Evolutionary conservation across 2,113 vertebrate species (phyloP), one percentile per base, ranked within the genome.

Genomic region (Cololabis saira): DNA sequence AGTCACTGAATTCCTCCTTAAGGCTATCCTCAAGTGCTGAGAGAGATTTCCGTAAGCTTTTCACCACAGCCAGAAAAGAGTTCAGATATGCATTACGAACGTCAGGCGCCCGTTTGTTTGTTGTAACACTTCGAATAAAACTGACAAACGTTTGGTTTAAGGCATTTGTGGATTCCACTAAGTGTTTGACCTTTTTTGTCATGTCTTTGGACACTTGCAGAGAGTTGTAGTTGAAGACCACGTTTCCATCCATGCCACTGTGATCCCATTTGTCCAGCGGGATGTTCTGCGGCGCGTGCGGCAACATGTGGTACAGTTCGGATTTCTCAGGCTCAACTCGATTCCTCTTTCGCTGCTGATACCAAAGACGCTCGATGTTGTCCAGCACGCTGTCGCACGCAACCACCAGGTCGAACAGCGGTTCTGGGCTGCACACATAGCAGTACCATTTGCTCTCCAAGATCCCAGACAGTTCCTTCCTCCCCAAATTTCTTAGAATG

Each of bases 361-460:
- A 67, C 78, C 84, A 90, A 27, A 96, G 85, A 63, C 92, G 92
- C 80, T 95, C 96, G 83, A 97, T 91, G 87, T 95, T 98, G 85
- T 99, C 95, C 49, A 99, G 95, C 44, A 97, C 95, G 2, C 88
- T 94, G 87, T 99, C 94, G 75, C 98, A 99, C 0, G 96, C 94
- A 66, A 95, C 89, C 72, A 98, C 95, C 82, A 98, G 94, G 90
- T 95, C 95, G 88, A 96, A 86, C 9, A 99, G 93, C 65, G 97
- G 96, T 76, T 98, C 97, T 1, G 97, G 95, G 54, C 94, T 94
- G 71, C 98, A 99, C 60, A 98, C 93, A 41, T 98, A 99, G 88
- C 98, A 99, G 90, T 97, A 95, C 98, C 98, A 99, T 55, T 99
- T 95, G 82, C 91, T 96, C 50, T 97, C 96, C 90, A 98, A 87